A percentile compares a stretch with the other conserved stretches of the same genome.
Evolutionary conservation across 2,888 invertebrate species (phyloP).

Genomic region (Drosophila mercatorum): DNA sequence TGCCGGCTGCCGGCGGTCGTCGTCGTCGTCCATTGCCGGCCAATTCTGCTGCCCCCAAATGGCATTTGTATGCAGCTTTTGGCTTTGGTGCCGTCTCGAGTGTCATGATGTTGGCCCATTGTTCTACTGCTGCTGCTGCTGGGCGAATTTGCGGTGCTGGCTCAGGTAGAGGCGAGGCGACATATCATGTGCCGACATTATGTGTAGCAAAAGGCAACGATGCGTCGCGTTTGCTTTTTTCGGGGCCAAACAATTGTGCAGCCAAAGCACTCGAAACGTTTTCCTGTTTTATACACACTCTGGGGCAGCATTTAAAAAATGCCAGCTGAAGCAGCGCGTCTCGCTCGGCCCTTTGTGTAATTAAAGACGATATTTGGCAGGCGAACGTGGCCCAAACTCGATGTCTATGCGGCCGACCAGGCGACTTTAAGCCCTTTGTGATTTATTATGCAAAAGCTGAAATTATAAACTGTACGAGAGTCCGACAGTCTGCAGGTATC

Average conservation of each 20-base stretch:
- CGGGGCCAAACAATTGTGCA: constrained; percentile 36
- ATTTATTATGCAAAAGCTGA: constrained; percentile 81
- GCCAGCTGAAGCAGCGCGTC: constrained; percentile 27
- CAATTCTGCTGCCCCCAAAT: constrained; percentile 20
- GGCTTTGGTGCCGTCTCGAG: constrained; percentile 68
- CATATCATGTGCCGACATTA: constrained; percentile 75
- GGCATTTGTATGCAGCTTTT: constrained; percentile 66
- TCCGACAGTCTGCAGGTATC: constrained; percentile 7
- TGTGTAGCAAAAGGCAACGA: constrained; percentile 68
- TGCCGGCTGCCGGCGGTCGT: too few species aligned
- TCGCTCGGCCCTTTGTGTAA: constrained; percentile 57
- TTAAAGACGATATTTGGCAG: constrained; percentile 60
- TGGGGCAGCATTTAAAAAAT: constrained; percentile 73
- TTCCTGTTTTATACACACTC: constrained; percentile 4
- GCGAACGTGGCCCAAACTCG: constrained; percentile 36
- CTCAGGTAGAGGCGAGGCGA: constrained; percentile 80
- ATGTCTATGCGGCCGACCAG: constrained; percentile 20
- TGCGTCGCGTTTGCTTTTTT: constrained; percentile 43
- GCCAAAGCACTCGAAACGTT: constrained; percentile 29
- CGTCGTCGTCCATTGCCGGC: constrained; percentile 19
- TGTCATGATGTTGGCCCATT: constrained; percentile 61
- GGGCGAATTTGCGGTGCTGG: constrained; percentile 11
- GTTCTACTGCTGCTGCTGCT: constrained; percentile 33
- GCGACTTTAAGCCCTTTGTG: constrained; percentile 64
- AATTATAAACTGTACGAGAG: constrained; percentile 44